Evolutionary conservation across 2,113 vertebrate genomes (phyloP).

Genomic region (Microcebus ravelobensis): DNA sequence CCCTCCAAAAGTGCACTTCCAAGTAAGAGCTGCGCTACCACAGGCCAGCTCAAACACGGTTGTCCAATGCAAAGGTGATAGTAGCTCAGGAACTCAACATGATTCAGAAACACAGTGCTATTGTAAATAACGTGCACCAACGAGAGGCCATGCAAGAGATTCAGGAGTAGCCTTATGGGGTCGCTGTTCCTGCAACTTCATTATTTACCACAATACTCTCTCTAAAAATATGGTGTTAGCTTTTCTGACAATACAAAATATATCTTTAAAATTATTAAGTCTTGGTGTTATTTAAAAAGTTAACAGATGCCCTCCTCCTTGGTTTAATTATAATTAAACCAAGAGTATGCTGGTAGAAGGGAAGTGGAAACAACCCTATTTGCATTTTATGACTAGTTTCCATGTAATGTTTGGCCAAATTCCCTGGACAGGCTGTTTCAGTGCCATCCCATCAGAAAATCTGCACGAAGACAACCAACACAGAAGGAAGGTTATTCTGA

Average conservation of each 20-base stretch:
- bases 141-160: fast-evolving
- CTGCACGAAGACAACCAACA: too few species aligned
- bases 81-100: background rate
- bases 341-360: background rate
- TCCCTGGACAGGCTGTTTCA: background rate
- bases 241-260: background rate
- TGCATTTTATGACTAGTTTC: background rate
- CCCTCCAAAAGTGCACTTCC: background rate
- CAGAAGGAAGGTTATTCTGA: background rate
- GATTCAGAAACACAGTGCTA: background rate
- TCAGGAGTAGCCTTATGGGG: background rate
- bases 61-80: background rate
- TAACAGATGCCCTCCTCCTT: background rate
- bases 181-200: background rate
- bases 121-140: background rate
- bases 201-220: background rate
- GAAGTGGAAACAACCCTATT: background rate
- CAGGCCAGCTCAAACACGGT: background rate
- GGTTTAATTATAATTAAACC: background rate
- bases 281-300: background rate
- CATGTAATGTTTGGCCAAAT: background rate
- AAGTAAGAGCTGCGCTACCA: background rate
- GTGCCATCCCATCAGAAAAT: background rate
- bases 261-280: background rate
- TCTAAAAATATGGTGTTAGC: background rate